Conservation (phyloP, 2,888 invertebrate species). For the Lithophane leautieri region DNA sequence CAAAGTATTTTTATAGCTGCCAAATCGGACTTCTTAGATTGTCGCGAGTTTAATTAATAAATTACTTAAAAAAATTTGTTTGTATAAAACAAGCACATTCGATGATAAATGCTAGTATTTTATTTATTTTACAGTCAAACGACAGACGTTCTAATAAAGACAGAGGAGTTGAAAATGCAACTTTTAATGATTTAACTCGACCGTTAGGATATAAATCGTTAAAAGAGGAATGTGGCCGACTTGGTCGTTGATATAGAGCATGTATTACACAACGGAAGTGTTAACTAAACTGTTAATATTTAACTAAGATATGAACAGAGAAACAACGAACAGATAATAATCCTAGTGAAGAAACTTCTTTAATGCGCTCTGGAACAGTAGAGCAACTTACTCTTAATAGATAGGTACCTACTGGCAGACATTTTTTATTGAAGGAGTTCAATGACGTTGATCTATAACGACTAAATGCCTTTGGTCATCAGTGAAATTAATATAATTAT, state of each 20-base stretch:
- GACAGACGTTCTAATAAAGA: background rate
- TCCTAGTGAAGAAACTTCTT: slow-evolving; percentile 37
- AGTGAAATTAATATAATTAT: slow-evolving; percentile 2
- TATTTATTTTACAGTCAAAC: background rate
- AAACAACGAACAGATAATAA: slow-evolving; percentile 39
- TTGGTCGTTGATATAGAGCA: slow-evolving; percentile 17
- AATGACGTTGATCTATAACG: slow-evolving; percentile 17
- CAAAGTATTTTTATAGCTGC: too few relatives aligned
- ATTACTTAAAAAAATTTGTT: background rate
- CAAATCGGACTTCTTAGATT: too few relatives aligned
- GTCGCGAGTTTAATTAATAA: too few relatives aligned
- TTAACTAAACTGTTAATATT: slow-evolving; percentile 46
- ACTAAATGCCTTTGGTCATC: slow-evolving; percentile 20
- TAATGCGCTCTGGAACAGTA: slow-evolving; percentile 7
- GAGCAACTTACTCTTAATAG: slow-evolving; percentile 46
- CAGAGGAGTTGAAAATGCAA: background rate
- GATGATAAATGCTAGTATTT: background rate
- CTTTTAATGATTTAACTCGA: background rate
- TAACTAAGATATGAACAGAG: slow-evolving; percentile 42
- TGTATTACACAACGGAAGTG: slow-evolving; percentile 45
- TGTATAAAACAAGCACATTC: background rate
- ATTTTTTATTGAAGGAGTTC: slow-evolving; percentile 25
- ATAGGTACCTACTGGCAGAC: too few relatives aligned
- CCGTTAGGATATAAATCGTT: background rate
- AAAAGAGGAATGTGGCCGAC: slow-evolving; percentile 20